Conservation (phyloP, 2,888 invertebrate genomes). For the Sarcophaga carnaria region DNA sequence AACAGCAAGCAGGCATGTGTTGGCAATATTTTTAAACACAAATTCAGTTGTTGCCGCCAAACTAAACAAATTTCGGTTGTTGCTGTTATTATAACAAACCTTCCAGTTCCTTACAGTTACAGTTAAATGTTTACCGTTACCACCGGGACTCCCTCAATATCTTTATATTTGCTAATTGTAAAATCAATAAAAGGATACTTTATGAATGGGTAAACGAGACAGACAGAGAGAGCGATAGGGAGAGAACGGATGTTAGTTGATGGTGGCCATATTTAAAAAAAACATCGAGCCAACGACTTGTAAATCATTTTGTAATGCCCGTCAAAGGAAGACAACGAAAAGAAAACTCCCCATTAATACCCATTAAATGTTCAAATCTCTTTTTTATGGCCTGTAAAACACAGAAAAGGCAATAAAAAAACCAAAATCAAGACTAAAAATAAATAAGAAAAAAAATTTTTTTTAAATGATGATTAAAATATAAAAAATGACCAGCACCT, state of each 20-base stretch:
- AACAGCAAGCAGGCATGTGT: slow-evolving; percentile 5
- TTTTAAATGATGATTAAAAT: slow-evolving; percentile 33
- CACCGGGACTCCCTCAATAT: background rate
- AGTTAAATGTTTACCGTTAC: background rate
- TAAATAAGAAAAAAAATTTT: background rate
- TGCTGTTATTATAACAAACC: background rate
- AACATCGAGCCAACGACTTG: slow-evolving; percentile 2
- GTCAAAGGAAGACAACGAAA: background rate
- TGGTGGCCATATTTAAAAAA: background rate
- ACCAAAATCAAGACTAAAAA: background rate
- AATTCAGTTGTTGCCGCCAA: background rate
- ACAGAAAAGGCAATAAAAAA: slow-evolving; percentile 11
- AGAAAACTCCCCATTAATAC: background rate
- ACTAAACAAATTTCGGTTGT: background rate
- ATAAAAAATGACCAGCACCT: slow-evolving; percentile 31
- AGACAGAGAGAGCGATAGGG: background rate
- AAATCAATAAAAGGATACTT: slow-evolving; percentile 64
- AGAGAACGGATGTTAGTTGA: background rate
- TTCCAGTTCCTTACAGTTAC: background rate
- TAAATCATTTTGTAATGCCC: slow-evolving; percentile 9
- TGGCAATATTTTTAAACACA: slow-evolving; percentile 14
- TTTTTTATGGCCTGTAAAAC: slow-evolving; percentile 50
- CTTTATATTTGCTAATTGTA: slow-evolving; percentile 57
- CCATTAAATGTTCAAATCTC: slow-evolving; percentile 44
- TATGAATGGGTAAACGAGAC: slow-evolving; percentile 1